These are phyloP conservation scores for Gracilinanus agilis DNA, from an alignment of 2,113 vertebrate species.

Conservation along the genomic window DNA sequence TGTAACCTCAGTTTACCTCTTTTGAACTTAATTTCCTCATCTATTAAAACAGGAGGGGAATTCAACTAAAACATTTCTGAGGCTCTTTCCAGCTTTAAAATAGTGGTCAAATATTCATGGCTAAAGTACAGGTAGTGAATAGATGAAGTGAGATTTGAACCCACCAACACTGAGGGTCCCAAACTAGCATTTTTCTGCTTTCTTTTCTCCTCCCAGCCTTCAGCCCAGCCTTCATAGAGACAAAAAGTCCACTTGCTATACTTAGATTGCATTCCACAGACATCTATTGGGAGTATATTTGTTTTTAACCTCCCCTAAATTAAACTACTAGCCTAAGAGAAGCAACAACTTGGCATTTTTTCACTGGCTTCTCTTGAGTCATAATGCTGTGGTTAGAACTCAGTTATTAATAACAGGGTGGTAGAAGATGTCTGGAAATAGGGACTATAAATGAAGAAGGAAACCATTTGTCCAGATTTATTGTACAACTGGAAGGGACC, in stretches of 20 bases:
- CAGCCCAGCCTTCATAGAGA: conserved; percentile 21
- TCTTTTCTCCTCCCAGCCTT: conserved; percentile 19
- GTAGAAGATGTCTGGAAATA: background rate
- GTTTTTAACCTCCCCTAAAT: background rate
- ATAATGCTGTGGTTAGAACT: background rate
- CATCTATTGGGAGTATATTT: conserved; percentile 24
- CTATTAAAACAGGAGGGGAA: background rate
- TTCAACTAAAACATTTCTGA: background rate
- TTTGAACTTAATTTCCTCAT: background rate
- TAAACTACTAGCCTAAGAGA: conserved; percentile 27
- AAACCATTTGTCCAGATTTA: background rate
- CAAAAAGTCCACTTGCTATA: background rate
- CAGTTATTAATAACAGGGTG: background rate
- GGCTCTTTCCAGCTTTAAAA: conserved; percentile 2
- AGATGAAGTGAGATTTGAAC: background rate
- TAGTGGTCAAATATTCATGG: conserved; percentile 11
- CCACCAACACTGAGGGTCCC: background rate
- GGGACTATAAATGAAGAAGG: background rate
- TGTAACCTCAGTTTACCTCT: background rate
- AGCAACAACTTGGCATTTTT: conserved; percentile 26
- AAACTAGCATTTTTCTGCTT: background rate
- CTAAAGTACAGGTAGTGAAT: background rate
- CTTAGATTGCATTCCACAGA: background rate
- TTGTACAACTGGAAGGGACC: background rate
- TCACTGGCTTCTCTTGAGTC: conserved; percentile 31